Evolutionary conservation across 1,140 invertebrate species (phyloP), one percentile per base, ranked within the genome.

Genomic region (Trichonephila clavata): DNA sequence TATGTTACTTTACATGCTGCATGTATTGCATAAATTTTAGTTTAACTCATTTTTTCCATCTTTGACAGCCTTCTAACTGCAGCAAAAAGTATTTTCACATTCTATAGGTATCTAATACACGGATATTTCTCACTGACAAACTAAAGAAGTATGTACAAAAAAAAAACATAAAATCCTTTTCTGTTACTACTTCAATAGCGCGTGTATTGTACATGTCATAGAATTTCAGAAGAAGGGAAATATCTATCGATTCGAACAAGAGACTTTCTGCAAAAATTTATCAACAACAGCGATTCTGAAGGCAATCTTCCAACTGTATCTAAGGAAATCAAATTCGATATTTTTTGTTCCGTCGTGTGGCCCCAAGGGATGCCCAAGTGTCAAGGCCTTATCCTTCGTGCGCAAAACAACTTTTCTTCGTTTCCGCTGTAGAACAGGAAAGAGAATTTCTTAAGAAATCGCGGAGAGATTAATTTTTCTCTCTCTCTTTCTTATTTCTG

Each of bases 401-500:
- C 57, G 71, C 87, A 89, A 89, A 89, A 89, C 87, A 71, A 57
- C 87, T 89, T 89, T 71, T 89, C 43, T 50, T 63, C 71, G 27
- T 68, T 68, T 77, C 27, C 27, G 32, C 32, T 32, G 2, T 16
- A 77, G 71, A 77, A 77, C 71, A 77, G 71, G 32, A 77, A 77
- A 50, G 39, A 89, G 27, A 57, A 89, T 65, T 24, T 50, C 39
- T 77, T 65, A 89, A 89, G 65, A 71, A 89, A 84, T 84, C 87
- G 61, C 27, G 24, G 21, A 77, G 87, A 89, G 87, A 89, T 89
- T 89, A 89, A 89, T 89, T 89, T 86, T 89, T 89, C 43, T 89
- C 43, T 50, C 43, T 50, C 39, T 89, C 39, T 89, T 59, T 89
- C 32, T 63, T 90, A 71, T 77, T 59, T 50, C 89, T 90, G 89